These are phyloP conservation scores for Protophormia terraenovae DNA, from an alignment of 2,888 invertebrate genomes.

Conservation along the genomic window DNA sequence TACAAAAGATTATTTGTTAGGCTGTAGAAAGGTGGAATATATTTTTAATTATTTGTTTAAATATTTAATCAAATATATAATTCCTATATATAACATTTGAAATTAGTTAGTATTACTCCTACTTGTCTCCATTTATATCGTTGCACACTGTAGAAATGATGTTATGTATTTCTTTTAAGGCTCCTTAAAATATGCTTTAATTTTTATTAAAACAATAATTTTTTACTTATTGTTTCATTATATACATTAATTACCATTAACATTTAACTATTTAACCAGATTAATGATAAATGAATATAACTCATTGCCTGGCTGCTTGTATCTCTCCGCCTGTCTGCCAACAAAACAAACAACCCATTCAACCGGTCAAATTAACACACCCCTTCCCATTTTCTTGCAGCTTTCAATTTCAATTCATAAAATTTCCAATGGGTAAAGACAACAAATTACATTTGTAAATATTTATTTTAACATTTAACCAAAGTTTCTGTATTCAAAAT, in stretches of 20 bases:
- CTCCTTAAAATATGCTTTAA: conserved; percentile 24
- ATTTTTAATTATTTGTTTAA: too few relatives aligned
- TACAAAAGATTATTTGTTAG: not conserved
- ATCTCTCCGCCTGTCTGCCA: too few relatives aligned
- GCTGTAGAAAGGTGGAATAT: too few relatives aligned
- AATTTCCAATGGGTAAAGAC: conserved; percentile 22
- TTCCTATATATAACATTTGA: not conserved
- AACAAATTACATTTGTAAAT: conserved; percentile 63
- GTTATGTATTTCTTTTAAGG: not conserved
- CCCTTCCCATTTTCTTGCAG: not conserved
- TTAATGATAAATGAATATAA: conserved; percentile 52
- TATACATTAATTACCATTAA: conserved; percentile 51
- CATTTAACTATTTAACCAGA: conserved; percentile 42
- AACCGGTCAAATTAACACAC: not conserved
- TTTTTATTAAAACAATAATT: not conserved
- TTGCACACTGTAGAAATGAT: not conserved
- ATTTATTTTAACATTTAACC: conserved; percentile 62
- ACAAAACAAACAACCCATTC: not conserved
- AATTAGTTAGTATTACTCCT: too few relatives aligned
- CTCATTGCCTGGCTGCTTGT: not conserved
- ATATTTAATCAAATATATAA: too few relatives aligned
- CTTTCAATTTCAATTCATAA: not conserved
- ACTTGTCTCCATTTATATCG: not conserved
- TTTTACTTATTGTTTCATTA: not conserved
- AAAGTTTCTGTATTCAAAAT: not conserved